phyloP scores from a whole-genome alignment of 30 jellyfish, hydroid and myxozoan genomes.

The Catostylus mosaicus region DNA sequence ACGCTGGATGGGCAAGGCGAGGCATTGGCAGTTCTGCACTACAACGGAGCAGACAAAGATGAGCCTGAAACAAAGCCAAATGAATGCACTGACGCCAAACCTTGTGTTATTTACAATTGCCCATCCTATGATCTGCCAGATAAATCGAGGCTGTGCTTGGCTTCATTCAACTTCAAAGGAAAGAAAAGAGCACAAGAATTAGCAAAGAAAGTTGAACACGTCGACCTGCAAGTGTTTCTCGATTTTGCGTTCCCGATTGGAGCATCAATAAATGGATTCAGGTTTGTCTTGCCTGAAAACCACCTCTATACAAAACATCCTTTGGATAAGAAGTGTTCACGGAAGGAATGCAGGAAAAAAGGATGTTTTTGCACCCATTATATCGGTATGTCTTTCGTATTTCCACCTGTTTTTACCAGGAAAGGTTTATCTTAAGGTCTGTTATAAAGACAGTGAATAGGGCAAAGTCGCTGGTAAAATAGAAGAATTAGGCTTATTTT shows the following conservation, averaged over 20 bases:
- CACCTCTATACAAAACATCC: slow-evolving; percentile 65
- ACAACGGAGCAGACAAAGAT: slow-evolving; percentile 72
- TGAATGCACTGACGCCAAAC: slow-evolving; percentile 39
- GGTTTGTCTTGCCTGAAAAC: slow-evolving; percentile 71
- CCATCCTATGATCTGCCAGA: slow-evolving; percentile 65
- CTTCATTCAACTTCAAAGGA: slow-evolving; percentile 52
- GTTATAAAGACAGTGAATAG: no score
- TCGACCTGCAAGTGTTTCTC: slow-evolving; percentile 67
- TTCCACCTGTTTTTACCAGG: no score
- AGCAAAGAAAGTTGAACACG: slow-evolving; percentile 52
- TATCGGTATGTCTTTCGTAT: slow-evolving; percentile 36
- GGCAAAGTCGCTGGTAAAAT: no score
- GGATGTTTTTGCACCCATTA: slow-evolving; percentile 46
- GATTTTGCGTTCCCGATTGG: slow-evolving; percentile 94
- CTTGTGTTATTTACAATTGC: slow-evolving; percentile 81
- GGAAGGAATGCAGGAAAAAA: slow-evolving; percentile 68
- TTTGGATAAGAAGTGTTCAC: slow-evolving; percentile 52
- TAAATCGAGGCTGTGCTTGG: slow-evolving; percentile 37
- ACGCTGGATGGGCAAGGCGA: slow-evolving; percentile 70
- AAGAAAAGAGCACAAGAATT: slow-evolving; percentile 39
- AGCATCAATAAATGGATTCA: slow-evolving; percentile 75
- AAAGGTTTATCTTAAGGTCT: no score
- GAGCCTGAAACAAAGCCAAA: slow-evolving; percentile 69
- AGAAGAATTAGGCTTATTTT: no score
- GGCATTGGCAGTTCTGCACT: slow-evolving; percentile 85